Conservation (phyloP, 2,888 invertebrate genomes). For the Ommatoiulus sabulosus region DNA sequence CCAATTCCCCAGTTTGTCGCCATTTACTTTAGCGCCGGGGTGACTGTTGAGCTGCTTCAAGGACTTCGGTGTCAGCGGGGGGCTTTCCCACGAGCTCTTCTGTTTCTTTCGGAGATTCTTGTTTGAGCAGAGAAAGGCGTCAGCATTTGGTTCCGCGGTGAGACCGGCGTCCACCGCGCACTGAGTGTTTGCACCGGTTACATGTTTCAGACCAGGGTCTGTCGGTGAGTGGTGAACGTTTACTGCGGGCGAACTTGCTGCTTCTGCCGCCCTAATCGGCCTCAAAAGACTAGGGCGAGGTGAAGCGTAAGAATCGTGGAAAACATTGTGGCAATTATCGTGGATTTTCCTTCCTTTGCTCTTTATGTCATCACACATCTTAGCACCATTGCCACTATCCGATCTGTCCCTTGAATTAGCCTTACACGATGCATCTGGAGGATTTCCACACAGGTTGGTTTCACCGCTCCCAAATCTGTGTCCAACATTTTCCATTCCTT, state of each 20-base stretch:
- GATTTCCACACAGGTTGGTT: neutral
- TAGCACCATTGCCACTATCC: neutral
- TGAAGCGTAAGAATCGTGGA: neutral
- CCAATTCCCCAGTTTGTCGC: slow-evolving; percentile 18
- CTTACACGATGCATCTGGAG: neutral
- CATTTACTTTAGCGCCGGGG: neutral
- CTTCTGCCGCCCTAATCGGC: neutral
- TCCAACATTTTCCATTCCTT: neutral
- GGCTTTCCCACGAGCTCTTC: neutral
- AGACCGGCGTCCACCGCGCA: neutral
- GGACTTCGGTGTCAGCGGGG: neutral
- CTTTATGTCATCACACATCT: neutral
- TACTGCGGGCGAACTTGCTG: neutral
- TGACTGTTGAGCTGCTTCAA: neutral
- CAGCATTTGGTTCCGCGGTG: neutral
- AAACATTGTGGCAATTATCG: neutral
- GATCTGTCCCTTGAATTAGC: neutral
- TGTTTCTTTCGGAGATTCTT: neutral
- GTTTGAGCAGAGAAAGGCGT: neutral
- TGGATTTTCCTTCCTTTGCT: neutral
- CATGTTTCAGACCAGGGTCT: neutral
- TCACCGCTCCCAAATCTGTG: neutral
- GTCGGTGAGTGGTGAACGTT: neutral
- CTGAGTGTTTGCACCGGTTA: neutral
- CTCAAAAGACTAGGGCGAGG: neutral